Conservation (phyloP, 2,113 vertebrate genomes). For the Petroica traversi region DNA sequence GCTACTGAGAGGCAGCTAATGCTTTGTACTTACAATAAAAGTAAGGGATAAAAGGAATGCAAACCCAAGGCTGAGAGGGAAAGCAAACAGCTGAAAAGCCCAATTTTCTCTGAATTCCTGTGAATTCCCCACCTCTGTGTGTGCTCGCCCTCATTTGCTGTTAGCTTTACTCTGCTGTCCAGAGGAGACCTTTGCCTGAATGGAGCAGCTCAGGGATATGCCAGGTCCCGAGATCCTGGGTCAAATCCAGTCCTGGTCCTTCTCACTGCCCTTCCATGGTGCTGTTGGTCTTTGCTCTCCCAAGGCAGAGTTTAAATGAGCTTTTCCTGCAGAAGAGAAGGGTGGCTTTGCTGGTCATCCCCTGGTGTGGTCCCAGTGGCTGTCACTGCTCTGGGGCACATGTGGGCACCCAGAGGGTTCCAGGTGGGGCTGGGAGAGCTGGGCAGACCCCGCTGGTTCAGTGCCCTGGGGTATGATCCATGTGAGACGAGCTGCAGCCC, state of each 20-base stretch:
- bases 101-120: background rate
- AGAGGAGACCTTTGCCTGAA: background rate
- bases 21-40: background rate
- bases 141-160: background rate
- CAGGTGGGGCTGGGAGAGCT: background rate
- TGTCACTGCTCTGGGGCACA: background rate
- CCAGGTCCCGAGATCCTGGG: background rate
- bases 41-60: background rate
- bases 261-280: background rate
- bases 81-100: background rate
- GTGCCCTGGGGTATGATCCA: accelerated
- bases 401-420: accelerated
- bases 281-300: background rate
- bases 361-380: accelerated
- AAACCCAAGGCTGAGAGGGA: background rate
- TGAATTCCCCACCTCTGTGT: background rate
- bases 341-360: background rate
- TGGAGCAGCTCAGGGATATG: background rate
- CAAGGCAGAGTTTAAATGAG: background rate
- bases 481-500: background rate
- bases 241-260: background rate
- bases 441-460: background rate
- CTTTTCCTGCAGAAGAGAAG: background rate
- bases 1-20: background rate
- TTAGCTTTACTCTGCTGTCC: background rate